Evolutionary conservation across 2,888 invertebrate species (phyloP).

Genomic region (Spisula subtruncata): DNA sequence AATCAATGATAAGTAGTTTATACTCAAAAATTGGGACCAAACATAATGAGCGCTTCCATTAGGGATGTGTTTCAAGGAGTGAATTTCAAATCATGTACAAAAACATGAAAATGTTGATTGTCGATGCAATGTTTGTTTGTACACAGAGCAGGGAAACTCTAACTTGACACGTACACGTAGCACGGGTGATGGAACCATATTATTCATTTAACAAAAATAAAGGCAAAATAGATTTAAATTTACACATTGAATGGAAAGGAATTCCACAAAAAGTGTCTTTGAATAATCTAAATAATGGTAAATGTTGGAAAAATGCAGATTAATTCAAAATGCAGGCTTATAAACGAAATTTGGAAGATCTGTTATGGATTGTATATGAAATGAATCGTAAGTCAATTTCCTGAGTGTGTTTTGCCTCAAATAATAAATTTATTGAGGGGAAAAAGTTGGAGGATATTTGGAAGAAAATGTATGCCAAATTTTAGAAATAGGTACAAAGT

Average conservation of each 20-base stretch:
- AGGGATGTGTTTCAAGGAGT: slow-evolving; percentile 20
- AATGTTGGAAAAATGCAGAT: no score
- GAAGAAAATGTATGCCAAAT: neutral
- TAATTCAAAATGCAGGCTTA: neutral
- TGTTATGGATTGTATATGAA: neutral
- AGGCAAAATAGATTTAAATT: no score
- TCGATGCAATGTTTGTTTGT: slow-evolving; percentile 15
- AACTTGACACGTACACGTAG: neutral
- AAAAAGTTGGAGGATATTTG: neutral
- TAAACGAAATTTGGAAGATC: neutral
- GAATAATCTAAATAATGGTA: no score
- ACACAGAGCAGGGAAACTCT: neutral
- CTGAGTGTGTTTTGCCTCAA: neutral
- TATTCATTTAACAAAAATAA: no score
- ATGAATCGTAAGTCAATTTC: neutral
- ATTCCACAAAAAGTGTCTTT: no score
- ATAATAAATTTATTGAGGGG: neutral
- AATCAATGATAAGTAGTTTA: no score
- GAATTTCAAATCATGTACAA: neutral
- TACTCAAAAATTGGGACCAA: no score
- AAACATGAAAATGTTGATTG: slow-evolving; percentile 16
- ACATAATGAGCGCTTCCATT: no score
- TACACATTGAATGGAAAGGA: neutral
- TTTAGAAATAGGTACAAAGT: neutral
- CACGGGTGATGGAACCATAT: no score